Evolutionary conservation across 2,797 vertebrate species (phyloP), one percentile per base, ranked within the genome.

Genomic region (Crax fasciolata): DNA sequence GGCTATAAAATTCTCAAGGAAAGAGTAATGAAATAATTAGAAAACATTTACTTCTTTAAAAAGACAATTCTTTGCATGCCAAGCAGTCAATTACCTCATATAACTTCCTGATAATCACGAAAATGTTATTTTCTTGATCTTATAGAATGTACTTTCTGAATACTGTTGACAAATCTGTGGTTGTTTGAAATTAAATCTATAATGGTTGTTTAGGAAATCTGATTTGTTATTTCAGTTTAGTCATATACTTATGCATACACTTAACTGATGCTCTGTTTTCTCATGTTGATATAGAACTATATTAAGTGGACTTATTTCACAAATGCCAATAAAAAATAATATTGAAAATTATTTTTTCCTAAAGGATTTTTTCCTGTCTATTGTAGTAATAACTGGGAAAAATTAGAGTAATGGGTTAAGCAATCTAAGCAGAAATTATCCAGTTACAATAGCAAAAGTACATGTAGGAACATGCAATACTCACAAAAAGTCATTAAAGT

Each of bases 21-120:
- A 75, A 87, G 85, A 44, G 1, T 4, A 90, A 75, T 51, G 12
- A 78, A 78, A 35, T 51, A 0, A 43, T 51, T 75, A 66, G 28
- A 61, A 39, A 51, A 55, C 2, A 48, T n/a, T 25, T 24, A 1
- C 20, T 91, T 62, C 21, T 79, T 87, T 57, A 78, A 88, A 46
- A 32, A 8, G 11, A 8, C 10, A 21, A 25, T 74, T 13, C 7
- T 62, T 79, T 52, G n/a, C 5, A 20, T 11, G 13, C 5, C 5
- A 5, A 48, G 3, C 21, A 5, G 3, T 77, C 38, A 20, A 8
- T 57, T 52, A 77, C 17, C 5, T 77, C 0, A 0, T 30, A 21
- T 24, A 52, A 27, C 39, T 54, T 83, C 51, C 51, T 35, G 8
- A 58, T 15, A 59, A 27, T 7, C 15, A 58, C 11, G 46, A 70